These are phyloP conservation scores for Cistogaster globosa DNA, from an alignment of 2,888 invertebrate genomes.

Conservation along the genomic window DNA sequence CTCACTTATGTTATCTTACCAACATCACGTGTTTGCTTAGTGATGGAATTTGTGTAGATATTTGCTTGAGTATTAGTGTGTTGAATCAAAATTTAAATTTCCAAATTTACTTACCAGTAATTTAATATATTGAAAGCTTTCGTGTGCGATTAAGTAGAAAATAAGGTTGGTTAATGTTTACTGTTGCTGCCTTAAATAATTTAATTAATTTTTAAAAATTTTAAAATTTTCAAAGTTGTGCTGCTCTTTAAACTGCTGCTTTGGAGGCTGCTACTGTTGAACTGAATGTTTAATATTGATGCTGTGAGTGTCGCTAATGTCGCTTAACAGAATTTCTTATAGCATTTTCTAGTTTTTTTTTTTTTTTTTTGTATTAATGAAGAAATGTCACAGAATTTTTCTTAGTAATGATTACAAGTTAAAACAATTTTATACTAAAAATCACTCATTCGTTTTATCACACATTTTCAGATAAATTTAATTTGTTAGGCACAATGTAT, in stretches of 20 bases:
- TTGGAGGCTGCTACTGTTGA: no score
- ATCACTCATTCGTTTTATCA: no score
- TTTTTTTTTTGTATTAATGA: no score
- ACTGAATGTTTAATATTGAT: background rate
- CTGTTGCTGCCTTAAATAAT: constrained; percentile 46
- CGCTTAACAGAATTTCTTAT: background rate
- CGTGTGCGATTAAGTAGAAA: background rate
- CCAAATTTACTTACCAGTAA: background rate
- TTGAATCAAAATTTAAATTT: background rate
- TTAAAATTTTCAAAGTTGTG: constrained; percentile 22
- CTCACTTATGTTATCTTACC: no score
- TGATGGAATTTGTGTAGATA: background rate
- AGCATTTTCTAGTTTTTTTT: background rate
- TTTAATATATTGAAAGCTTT: background rate
- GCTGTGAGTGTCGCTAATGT: background rate
- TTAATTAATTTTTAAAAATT: constrained; percentile 63
- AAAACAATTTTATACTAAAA: no score
- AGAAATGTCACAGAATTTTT: no score
- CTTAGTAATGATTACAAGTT: no score
- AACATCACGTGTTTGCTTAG: background rate
- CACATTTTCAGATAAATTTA: no score
- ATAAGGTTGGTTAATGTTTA: background rate
- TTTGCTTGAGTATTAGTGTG: background rate
- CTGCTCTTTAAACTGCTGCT: constrained; percentile 4
- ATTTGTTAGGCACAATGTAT: background rate